Base-by-base conservation (phyloP, 2,888 invertebrate genomes). In the Eilema griseolum region DNA sequence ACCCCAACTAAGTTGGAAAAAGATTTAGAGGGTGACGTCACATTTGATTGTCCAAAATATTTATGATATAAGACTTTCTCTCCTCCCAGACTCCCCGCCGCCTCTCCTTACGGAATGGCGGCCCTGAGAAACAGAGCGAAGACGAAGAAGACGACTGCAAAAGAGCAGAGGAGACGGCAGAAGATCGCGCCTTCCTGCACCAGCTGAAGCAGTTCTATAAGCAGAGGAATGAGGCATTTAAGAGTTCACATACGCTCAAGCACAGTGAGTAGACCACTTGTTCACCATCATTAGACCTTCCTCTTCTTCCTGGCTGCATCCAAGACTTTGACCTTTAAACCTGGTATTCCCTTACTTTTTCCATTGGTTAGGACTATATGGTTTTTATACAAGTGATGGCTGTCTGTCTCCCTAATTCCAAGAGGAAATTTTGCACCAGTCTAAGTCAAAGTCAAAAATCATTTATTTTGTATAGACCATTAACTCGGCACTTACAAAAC, bases 31-130 rank as follows among this genome's bases (percentile, higher is more conserved):
- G 8, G n/a, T 37, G 33, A 37, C 7, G 4, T 4, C 3, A 59
- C 12, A 26, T 23, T 26, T 63, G 12, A 14, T 16, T 63, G 26
- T 46, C 41, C 26, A 41, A 63, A 52, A 52, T 52, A 52, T 46
- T 46, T 28, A 65, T 14, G 23, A 65, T 33, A 33, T 57, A 24
- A 56, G 31, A 33, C 16, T 65, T 24, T 23, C 11, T 59, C 20
- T 16, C 14, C 2, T 79, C 61, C 0, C 85, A 90, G 86, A 88
- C 90, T 0, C 92, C 92, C 0, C 90, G 95, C 0, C 89, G 95
- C 0, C 86, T 93, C 0, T 93, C 95, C 7, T 91, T 95, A 56
- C 91, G 94, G 57, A 93, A 93, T 83, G 92, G 93, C 52, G 86
- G 83, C 0, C 76, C 86, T 0, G 90, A 89, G 63, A 87, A 87